Evolutionary conservation across 2,113 vertebrate species (phyloP).

Genomic region (Gallinago undulata): DNA sequence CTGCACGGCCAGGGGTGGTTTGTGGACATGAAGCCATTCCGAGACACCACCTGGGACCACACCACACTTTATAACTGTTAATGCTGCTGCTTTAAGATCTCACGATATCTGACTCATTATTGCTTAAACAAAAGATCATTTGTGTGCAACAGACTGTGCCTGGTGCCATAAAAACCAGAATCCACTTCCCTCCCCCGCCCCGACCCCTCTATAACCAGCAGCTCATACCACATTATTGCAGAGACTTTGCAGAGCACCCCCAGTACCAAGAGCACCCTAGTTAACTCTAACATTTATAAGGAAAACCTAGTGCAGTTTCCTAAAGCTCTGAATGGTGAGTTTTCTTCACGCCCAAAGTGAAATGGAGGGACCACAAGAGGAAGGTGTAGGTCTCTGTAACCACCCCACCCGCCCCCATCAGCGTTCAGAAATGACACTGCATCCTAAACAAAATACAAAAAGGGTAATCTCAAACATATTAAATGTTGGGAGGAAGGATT

Average conservation of each 20-base stretch:
- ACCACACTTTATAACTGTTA: neutral
- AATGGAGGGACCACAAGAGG: neutral
- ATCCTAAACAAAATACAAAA: neutral
- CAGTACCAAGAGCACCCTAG: neutral
- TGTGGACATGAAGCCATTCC: neutral
- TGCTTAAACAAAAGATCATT: neutral
- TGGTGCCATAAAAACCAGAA: neutral
- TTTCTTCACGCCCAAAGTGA: fast-evolving
- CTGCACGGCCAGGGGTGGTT: neutral
- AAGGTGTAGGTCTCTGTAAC: neutral
- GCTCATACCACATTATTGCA: neutral
- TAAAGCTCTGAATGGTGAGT: neutral
- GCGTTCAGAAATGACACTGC: neutral
- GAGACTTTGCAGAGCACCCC: neutral
- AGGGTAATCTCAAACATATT: neutral
- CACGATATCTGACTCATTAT: neutral
- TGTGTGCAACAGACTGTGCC: neutral
- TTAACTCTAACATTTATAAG: neutral
- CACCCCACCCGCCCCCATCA: neutral
- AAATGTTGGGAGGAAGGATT: neutral
- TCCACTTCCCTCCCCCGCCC: too few species aligned
- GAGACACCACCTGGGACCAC: neutral
- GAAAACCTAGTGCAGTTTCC: neutral
- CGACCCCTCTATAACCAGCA: neutral
- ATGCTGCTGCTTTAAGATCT: neutral